These are phyloP conservation scores for Melanaphis sacchari DNA, from an alignment of 1,140 invertebrate genomes.

Conservation along the genomic window DNA sequence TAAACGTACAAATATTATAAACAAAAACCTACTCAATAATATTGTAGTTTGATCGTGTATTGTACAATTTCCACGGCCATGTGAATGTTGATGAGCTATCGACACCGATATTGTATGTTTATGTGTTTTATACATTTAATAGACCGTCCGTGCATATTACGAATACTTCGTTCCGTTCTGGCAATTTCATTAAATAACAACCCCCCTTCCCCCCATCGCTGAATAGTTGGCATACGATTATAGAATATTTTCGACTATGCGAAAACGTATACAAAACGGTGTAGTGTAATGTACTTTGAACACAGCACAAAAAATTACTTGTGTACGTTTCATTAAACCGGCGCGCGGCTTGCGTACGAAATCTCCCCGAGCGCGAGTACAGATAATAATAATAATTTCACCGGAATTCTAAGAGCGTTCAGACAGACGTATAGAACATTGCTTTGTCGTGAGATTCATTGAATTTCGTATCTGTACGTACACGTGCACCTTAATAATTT, in stretches of 20 bases:
- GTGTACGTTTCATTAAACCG: background rate
- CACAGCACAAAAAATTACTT: background rate
- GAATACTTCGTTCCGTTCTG: background rate
- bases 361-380: background rate
- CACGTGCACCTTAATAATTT: background rate
- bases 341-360: background rate
- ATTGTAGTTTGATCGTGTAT: too few species aligned
- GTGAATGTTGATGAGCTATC: background rate
- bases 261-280: background rate
- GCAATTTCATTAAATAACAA: too few species aligned
- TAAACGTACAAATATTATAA: too few species aligned
- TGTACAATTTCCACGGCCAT: too few species aligned
- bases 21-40: too few species aligned
- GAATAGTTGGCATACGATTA: background rate
- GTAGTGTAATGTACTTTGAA: background rate
- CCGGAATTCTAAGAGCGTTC: background rate
- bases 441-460: background rate
- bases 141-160: background rate
- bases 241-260: background rate
- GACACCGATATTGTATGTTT: background rate
- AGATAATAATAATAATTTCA: background rate
- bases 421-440: background rate
- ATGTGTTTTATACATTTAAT: too few species aligned
- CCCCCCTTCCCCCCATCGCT: too few species aligned
- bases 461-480: background rate